phyloP scores from a whole-genome alignment of 2,797 vertebrate genomes.

The Agapornis canus region DNA sequence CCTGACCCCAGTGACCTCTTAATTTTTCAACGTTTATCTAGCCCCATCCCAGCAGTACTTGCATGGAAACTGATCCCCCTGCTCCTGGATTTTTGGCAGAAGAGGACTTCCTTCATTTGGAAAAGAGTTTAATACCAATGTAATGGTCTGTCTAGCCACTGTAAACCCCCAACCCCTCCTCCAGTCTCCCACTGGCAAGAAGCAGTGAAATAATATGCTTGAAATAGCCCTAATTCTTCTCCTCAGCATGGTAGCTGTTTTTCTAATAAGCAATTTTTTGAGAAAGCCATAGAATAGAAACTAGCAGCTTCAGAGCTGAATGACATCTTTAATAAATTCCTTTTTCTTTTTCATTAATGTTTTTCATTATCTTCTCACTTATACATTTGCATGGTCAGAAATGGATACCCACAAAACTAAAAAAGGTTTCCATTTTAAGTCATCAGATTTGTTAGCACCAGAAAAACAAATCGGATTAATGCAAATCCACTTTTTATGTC shows the following conservation, averaged over 20 bases:
- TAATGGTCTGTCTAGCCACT: conserved; percentile 81
- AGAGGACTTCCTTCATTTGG: conserved; percentile 78
- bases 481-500: not conserved
- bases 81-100: conserved; percentile 75
- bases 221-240: conserved; percentile 56
- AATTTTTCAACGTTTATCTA: conserved; percentile 78
- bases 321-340: not conserved
- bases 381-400: not conserved
- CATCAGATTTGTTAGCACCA: not conserved
- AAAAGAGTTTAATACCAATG: conserved; percentile 82
- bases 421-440: not conserved
- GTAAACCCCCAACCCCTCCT: conserved; percentile 42
- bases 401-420: not conserved
- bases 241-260: conserved; percentile 25
- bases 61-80: conserved; percentile 74
- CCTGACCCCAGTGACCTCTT: conserved; percentile 78
- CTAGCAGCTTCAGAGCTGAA: not conserved
- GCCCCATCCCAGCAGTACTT: conserved; percentile 62
- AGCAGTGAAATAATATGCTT: conserved; percentile 62
- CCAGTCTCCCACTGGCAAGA: conserved; percentile 52
- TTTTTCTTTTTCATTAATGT: not conserved
- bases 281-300: not conserved
- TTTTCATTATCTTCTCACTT: not conserved
- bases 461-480: not conserved
- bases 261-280: conserved; percentile 21